A percentile compares a stretch with the other conserved stretches of the same genome.
These are phyloP conservation scores for Desmodus rotundus DNA, from an alignment of 2,113 vertebrate species.

Conservation along the genomic window DNA sequence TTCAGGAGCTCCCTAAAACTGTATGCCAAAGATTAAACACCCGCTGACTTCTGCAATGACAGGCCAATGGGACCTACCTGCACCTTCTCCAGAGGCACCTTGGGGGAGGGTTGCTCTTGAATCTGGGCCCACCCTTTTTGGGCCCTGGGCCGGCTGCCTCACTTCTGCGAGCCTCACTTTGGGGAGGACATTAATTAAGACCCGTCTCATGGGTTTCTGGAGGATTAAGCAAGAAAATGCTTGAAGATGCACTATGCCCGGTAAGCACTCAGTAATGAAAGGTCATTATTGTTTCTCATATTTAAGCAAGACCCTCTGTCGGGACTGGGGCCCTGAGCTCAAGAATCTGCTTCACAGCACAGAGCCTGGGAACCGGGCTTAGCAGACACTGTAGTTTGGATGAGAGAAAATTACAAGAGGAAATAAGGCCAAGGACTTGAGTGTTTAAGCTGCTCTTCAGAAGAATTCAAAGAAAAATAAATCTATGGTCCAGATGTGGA, in stretches of 20 bases:
- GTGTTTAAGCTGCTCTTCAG: conserved; percentile 43
- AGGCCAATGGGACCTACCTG: not conserved
- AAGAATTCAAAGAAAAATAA: conserved; percentile 69
- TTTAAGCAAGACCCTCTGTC: not conserved
- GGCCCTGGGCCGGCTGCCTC: not conserved
- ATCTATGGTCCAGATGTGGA: conserved; percentile 32
- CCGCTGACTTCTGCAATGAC: not conserved
- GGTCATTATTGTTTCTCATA: not conserved
- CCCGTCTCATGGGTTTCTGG: not conserved
- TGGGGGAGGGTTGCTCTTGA: not conserved
- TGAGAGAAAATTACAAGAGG: conserved; percentile 32
- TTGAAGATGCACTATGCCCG: not conserved
- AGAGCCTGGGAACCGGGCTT: conserved; percentile 42
- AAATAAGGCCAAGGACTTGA: not conserved
- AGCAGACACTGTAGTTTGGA: not conserved
- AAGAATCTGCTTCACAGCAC: not conserved
- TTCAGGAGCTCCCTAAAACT: not conserved
- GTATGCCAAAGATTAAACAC: not conserved
- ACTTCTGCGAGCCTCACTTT: not conserved
- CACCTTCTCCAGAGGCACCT: not conserved
- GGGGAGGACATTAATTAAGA: not conserved
- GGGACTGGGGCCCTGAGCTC: not conserved
- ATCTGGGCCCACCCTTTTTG: not conserved
- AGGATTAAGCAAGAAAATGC: not conserved
- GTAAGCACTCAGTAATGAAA: not conserved